Conservation (phyloP, 2,113 vertebrate species). For the Tautogolabrus adspersus region DNA sequence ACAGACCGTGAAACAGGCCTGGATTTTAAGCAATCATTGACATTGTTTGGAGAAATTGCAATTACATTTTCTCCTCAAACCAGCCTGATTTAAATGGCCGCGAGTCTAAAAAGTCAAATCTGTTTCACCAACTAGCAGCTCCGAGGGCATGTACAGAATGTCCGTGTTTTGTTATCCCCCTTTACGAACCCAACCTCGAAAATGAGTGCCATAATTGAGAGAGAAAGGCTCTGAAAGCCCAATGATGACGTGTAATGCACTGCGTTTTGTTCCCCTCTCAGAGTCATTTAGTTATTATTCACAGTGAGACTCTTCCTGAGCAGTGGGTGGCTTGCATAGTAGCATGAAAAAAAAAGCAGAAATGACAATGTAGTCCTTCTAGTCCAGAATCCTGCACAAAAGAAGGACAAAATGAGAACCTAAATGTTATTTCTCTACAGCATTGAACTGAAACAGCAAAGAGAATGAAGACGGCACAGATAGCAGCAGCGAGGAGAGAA, state of each 20-base stretch:
- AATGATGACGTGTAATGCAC: conserved; percentile 18
- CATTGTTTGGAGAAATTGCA: background rate
- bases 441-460: conserved; percentile 26
- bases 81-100: too few relatives aligned
- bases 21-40: background rate
- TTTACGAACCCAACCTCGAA: conserved; percentile 4
- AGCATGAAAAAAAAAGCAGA: conserved; percentile 10
- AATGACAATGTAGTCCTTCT: conserved; percentile 18
- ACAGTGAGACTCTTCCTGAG: conserved; percentile 17
- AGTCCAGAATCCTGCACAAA: conserved; percentile 31
- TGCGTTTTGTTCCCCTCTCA: conserved; percentile 36
- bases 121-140: background rate
- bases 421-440: conserved; percentile 14
- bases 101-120: background rate
- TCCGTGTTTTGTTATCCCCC: background rate
- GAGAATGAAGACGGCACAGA: conserved; percentile 5
- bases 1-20: background rate
- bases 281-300: conserved; percentile 50
- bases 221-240: conserved; percentile 4
- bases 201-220: conserved; percentile 37
- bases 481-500: conserved; percentile 4
- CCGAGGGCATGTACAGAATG: background rate
- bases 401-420: conserved; percentile 16
- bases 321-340: conserved; percentile 6
- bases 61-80: background rate